Base-by-base conservation (phyloP, 1,140 invertebrate genomes). In the Heliconius eleuchia region DNA sequence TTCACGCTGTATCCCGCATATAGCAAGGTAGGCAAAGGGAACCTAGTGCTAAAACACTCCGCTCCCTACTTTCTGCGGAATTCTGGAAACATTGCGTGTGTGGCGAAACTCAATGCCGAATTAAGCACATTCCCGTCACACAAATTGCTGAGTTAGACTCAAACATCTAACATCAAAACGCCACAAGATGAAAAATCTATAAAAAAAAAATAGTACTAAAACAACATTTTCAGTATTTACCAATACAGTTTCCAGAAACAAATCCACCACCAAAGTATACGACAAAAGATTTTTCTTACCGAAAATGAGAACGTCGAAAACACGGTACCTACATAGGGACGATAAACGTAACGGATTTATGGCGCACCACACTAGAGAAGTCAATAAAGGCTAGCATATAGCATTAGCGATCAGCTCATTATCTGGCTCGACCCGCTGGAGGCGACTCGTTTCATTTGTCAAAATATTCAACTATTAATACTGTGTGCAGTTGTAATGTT, bases 401-500 rank as follows among this genome's bases (percentile, higher is more conserved):
- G 30, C 27, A 66, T 66, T 66, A 66, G 60, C 27, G 60, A 66
- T 66, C 60, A 66, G 27, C 27, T 66, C 60, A 66, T 66, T 66
- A 66, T 66, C 60, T 9, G 23, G 27, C 60, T 66, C 23, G 9
- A 60, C 57, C 27, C 60, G 60, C 60, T 66, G 2, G 60, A 30
- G 60, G 60, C 60, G 60, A 66, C 23, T 66, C 60, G 60, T 66
- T 66, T 66, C 60, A 66, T 66, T 16, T 66, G 60, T 66, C 60
- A 66, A 27, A 66, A 66, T 66, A 66, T 66, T 16, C 60, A 66
- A 30, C 60, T 27, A 66, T 66, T 66, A 30, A 66, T 30, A 66
- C 8, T 11, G 60, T 30, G 23, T 23, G 23, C 27, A 66, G 3
- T 30, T 66, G 23, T 27, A 27, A 30, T 16, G 27, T 30, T 66